Evolutionary conservation across 2,113 vertebrate species (phyloP).

Genomic region (Mustelus asterias): DNA sequence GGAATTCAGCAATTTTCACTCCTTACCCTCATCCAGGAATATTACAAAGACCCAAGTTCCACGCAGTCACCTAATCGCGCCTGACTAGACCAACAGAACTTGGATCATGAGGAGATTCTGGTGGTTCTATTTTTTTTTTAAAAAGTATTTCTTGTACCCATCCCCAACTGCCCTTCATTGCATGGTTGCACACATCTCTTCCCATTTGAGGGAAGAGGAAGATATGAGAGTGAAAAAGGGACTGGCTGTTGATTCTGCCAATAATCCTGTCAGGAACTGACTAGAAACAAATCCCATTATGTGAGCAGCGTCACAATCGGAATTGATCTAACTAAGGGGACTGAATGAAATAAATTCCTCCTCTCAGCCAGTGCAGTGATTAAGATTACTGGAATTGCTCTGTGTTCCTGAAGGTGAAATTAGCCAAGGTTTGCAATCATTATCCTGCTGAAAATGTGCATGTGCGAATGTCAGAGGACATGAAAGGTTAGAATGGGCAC

Average conservation of each 20-base stretch:
- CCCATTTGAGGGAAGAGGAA: not conserved
- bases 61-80: not conserved
- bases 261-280: too few relatives aligned
- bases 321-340: not conserved
- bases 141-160: not conserved
- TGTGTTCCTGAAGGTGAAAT: not conserved
- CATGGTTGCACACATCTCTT: not conserved
- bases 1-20: too few relatives aligned
- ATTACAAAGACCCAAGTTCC: not conserved
- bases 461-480: not conserved
- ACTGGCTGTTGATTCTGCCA: too few relatives aligned
- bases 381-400: not conserved
- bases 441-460: not conserved
- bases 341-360: not conserved
- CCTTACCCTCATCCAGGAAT: not conserved
- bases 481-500: not conserved
- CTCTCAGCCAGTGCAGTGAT: not conserved
- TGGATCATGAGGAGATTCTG: not conserved
- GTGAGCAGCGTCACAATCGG: not conserved
- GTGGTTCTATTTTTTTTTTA: not conserved
- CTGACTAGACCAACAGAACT: not conserved
- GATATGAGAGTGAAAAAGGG: not conserved
- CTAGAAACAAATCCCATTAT: too few relatives aligned
- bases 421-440: not conserved
- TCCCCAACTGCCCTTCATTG: not conserved